Conservation (phyloP, 2,797 vertebrate genomes). For the Merluccius polli region DNA sequence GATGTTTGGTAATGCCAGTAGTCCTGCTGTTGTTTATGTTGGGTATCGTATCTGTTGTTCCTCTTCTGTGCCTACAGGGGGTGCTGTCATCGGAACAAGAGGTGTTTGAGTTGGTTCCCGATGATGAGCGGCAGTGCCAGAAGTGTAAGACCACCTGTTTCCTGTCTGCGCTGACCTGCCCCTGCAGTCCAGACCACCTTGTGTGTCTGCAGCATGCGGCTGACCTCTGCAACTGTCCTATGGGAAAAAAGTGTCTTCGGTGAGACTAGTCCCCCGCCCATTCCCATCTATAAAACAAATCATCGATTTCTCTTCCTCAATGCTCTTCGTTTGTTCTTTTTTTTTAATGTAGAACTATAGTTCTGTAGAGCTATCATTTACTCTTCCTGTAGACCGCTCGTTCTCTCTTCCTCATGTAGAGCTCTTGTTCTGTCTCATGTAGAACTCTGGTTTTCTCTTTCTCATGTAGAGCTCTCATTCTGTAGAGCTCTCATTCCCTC, state of each 20-base stretch:
- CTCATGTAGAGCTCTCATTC: too few relatives aligned
- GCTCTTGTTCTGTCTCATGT: background rate
- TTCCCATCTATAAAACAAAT: background rate
- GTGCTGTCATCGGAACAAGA: slow-evolving; percentile 92
- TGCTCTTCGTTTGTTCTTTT: too few relatives aligned
- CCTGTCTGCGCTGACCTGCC: slow-evolving; percentile 92
- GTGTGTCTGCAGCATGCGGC: slow-evolving; percentile 87
- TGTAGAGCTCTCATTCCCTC: background rate
- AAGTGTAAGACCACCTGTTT: slow-evolving; percentile 97
- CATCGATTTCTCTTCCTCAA: background rate
- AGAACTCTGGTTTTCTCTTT: too few relatives aligned
- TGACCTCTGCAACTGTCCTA: slow-evolving; percentile 88
- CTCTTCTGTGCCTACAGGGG: slow-evolving; percentile 71
- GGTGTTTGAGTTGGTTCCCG: slow-evolving; percentile 94
- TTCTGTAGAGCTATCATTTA: too few relatives aligned
- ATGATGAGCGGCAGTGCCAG: slow-evolving; percentile 94
- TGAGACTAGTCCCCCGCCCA: slow-evolving; percentile 41
- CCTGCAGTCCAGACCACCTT: slow-evolving; percentile 87
- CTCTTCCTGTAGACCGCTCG: background rate
- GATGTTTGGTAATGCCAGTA: too few relatives aligned
- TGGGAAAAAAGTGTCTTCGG: slow-evolving; percentile 92
- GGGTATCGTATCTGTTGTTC: background rate
- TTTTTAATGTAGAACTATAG: too few relatives aligned
- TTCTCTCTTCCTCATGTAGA: background rate
- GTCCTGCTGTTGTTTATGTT: too few relatives aligned